These are phyloP conservation scores for Siniperca knerii DNA, from an alignment of 2,113 vertebrate species.

Conservation along the genomic window DNA sequence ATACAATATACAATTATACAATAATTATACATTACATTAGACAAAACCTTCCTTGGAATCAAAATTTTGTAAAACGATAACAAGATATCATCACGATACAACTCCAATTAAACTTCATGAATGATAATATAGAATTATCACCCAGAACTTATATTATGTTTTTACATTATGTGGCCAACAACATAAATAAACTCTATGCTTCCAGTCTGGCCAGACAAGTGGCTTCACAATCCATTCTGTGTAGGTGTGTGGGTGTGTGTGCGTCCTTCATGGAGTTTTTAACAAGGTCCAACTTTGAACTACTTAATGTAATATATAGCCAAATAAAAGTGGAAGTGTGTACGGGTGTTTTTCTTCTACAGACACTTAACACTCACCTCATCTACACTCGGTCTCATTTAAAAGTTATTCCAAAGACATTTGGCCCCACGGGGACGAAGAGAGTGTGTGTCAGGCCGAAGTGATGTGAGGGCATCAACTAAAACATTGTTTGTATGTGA, in stretches of 20 bases:
- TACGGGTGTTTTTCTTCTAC: conserved; percentile 39
- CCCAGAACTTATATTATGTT: background rate
- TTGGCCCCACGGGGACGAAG: conserved; percentile 32
- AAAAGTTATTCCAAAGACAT: conserved; percentile 51
- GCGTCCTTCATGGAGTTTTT: conserved; percentile 38
- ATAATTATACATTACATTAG: too few species aligned
- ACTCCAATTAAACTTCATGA: conserved; percentile 10
- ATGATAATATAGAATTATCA: background rate
- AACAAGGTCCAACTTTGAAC: conserved; percentile 63
- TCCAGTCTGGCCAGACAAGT: conserved; percentile 46
- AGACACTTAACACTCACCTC: conserved; percentile 40
- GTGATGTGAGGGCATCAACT: background rate
- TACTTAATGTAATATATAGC: conserved; percentile 59
- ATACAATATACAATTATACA: too few species aligned
- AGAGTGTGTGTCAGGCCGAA: conserved; percentile 1
- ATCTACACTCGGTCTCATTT: conserved; percentile 33
- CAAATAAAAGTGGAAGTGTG: conserved; percentile 38
- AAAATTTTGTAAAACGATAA: background rate
- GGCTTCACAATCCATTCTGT: conserved; percentile 19
- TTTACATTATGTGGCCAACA: background rate
- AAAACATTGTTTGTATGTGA: background rate
- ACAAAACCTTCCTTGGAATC: background rate
- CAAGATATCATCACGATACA: background rate
- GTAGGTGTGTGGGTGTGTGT: background rate
- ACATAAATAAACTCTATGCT: conserved; percentile 43